phyloP scores from a whole-genome alignment of 2,888 invertebrate genomes.

The Aquatica leii region DNA sequence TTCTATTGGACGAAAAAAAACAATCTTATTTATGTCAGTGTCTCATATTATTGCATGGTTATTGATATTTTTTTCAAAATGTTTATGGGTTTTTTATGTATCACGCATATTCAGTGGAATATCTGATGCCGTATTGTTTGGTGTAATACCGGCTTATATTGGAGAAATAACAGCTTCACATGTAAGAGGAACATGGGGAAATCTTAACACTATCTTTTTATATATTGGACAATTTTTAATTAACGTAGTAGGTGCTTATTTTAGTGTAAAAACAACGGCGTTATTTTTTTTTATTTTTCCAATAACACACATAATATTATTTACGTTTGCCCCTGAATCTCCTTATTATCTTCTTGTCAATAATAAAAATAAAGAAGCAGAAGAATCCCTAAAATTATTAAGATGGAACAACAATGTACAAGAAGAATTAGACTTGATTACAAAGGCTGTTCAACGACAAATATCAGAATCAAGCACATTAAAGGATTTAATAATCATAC shows the following conservation, averaged over 20 bases:
- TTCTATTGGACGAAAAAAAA: conserved; percentile 48
- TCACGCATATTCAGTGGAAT: conserved; percentile 37
- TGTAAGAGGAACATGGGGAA: conserved; percentile 50
- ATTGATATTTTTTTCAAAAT: conserved; percentile 39
- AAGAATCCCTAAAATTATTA: conserved; percentile 44
- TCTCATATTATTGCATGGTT: conserved; percentile 49
- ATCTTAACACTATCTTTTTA: conserved; percentile 42
- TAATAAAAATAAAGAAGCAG: conserved; percentile 45
- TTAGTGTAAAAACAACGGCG: conserved; percentile 63
- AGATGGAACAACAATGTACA: conserved; percentile 47
- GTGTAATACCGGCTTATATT: conserved; percentile 42
- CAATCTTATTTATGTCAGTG: conserved; percentile 48
- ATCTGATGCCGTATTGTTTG: conserved; percentile 42
- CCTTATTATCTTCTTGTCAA: conserved; percentile 51
- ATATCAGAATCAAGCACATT: conserved; percentile 49
- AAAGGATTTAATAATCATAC: conserved; percentile 48
- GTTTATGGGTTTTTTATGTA: conserved; percentile 22
- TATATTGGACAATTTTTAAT: conserved; percentile 47
- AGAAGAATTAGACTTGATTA: conserved; percentile 46
- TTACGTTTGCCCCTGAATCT: conserved; percentile 70
- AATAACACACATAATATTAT: conserved; percentile 63
- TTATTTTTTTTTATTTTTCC: conserved; percentile 67
- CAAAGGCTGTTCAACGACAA: conserved; percentile 49
- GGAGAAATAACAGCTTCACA: conserved; percentile 49
- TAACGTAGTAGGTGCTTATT: conserved; percentile 67